Base-by-base conservation (phyloP, 2,797 vertebrate genomes). In the Rhynchonycteris naso region DNA sequence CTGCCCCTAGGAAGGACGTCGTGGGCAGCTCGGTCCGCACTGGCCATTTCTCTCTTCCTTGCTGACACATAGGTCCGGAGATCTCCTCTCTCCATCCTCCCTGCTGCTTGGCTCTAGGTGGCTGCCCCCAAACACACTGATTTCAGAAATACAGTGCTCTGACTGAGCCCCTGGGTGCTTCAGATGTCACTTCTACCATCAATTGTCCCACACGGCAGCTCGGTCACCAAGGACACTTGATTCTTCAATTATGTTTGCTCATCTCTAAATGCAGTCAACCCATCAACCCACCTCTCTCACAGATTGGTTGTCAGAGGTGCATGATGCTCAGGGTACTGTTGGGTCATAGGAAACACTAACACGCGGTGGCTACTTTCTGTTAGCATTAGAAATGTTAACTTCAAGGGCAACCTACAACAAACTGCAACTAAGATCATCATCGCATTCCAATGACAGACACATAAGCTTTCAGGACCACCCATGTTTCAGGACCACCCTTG, bases 91-190 rank as follows among this genome's bases (percentile, higher is more conserved):
- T 16, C 24, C 21, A 1, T 22, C 58, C 47, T 28, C 21, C 0
- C 0, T 12, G 7, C 15, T 0, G 0, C 7, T 30, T 9, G 43
- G 15, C 9, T 7, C 47, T 13, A 21, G 0, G 0, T 1, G 15
- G 38, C 26, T 5, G 2, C 22, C 14, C 5, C 4, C 24, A 4
- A 16, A 35, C n/a, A 18, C 30, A 0, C 43, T 16, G 54, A 28
- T 14, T 65, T 82, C 18, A 1, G 61, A 59, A 47, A n/a, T 4
- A 21, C 19, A 0, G 56, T 22, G 30, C 69, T 26, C 28, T 21
- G 15, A 18, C 43, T 2, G 28, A n/a, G 63, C 12, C n/a, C 43
- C 47, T 9, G 8, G 22, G 10, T 18, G 50, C 30, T 15, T 30
- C 54, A 13, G 52, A 58, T 0, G 69, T 28, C 72, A 2, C 18